Conservation (phyloP, 2,797 vertebrate species). For the Caiman crocodilus region DNA sequence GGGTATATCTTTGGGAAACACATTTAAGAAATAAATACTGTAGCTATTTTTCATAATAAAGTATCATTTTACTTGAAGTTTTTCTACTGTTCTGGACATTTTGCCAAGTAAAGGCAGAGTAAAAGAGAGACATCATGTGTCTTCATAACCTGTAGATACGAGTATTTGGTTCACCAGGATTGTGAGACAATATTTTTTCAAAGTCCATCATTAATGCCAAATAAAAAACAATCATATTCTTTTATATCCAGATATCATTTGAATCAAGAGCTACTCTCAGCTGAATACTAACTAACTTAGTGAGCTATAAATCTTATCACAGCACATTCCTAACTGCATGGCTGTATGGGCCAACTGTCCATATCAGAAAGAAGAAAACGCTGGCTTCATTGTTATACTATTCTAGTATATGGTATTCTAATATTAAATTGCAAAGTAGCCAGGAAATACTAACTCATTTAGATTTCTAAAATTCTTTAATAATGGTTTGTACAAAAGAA, state of each 20-base stretch:
- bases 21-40: fast-evolving
- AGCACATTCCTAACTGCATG: background rate
- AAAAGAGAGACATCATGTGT: background rate
- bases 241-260: background rate
- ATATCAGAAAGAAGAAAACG: fast-evolving
- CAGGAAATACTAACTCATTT: background rate
- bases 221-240: too few species aligned
- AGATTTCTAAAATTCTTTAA: fast-evolving
- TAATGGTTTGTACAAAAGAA: too few species aligned
- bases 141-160: background rate
- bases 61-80: fast-evolving
- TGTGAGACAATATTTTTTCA: background rate
- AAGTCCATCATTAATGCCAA: fast-evolving
- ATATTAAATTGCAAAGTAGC: background rate
- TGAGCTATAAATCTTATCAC: background rate
- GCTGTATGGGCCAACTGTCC: fast-evolving
- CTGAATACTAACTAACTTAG: background rate
- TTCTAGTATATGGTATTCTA: background rate
- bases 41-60: fast-evolving
- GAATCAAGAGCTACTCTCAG: background rate
- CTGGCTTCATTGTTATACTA: background rate
- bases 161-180: background rate
- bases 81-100: background rate
- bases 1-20: fast-evolving
- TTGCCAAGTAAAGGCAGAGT: fast-evolving